Percentiles rank a stretch among this genome's conserved stretches.
These are phyloP conservation scores for Caenorhabditis japonica DNA, from an alignment of 2,888 invertebrate species.

Conservation along the genomic window DNA sequence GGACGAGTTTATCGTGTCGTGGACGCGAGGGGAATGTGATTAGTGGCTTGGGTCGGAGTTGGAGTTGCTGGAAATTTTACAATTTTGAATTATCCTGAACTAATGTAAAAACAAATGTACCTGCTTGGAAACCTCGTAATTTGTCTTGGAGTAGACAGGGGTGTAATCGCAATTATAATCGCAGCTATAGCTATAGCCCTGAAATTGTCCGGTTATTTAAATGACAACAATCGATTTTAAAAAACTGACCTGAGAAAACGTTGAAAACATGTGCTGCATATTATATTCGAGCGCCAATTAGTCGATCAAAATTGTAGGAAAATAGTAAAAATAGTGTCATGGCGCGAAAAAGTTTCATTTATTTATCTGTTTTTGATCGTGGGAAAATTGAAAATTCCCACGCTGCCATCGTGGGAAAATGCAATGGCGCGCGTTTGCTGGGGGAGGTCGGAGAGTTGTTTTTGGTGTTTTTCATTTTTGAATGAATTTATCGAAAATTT, in stretches of 20 bases:
- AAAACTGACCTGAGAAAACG: conserved; percentile 28
- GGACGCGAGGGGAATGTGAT: background rate
- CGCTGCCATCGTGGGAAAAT: conserved; percentile 34
- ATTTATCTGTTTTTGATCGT: conserved; percentile 20
- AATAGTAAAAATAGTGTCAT: conserved; percentile 18
- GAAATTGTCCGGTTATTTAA: background rate
- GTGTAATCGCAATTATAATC: conserved; percentile 2
- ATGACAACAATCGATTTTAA: no score
- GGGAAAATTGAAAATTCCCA: conserved; percentile 42
- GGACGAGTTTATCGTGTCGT: conserved; percentile 1
- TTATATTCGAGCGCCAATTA: conserved; percentile 22
- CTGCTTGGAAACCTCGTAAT: conserved; percentile 34
- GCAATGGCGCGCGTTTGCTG: conserved; percentile 30
- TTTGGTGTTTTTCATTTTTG: no score
- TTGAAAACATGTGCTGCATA: conserved; percentile 39
- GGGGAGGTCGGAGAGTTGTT: no score
- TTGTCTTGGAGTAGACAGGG: conserved; percentile 20
- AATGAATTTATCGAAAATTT: no score
- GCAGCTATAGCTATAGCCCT: background rate
- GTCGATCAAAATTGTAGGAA: conserved; percentile 12
- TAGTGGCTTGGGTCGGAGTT: conserved; percentile 14
- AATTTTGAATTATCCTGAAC: background rate
- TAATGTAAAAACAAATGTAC: conserved; percentile 11
- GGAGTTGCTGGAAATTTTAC: conserved; percentile 37
- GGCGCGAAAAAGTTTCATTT: conserved; percentile 9